A percentile compares a stretch with the other conserved stretches of the same genome.
These are phyloP conservation scores for Maniola hyperantus DNA, from an alignment of 2,888 invertebrate species.

Conservation along the genomic window DNA sequence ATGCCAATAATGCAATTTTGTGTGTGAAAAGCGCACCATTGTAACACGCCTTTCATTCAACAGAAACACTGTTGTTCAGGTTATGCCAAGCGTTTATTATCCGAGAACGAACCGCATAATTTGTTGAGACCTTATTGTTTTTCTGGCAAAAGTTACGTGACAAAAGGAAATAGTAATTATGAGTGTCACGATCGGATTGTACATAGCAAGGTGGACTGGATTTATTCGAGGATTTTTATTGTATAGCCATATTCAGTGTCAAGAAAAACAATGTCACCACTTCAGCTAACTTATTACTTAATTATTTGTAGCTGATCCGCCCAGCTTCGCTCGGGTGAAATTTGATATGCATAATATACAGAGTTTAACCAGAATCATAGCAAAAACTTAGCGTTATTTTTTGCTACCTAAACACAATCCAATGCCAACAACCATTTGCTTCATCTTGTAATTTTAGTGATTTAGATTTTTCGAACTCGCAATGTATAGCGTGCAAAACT, in stretches of 20 bases:
- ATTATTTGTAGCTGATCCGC: neutral
- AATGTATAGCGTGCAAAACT: too few species aligned
- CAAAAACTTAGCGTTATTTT: too few species aligned
- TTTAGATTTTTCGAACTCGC: too few species aligned
- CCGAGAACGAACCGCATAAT: neutral
- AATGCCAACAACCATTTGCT: too few species aligned
- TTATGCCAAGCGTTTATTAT: slow-evolving; percentile 22
- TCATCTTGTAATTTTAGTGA: too few species aligned
- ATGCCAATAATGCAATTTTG: slow-evolving; percentile 11
- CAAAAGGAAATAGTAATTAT: slow-evolving; percentile 53
- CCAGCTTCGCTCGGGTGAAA: neutral
- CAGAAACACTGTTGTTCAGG: slow-evolving; percentile 12
- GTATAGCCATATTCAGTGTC: slow-evolving; percentile 15
- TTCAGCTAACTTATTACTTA: too few species aligned
- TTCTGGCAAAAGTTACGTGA: slow-evolving; percentile 49
- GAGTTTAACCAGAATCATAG: too few species aligned
- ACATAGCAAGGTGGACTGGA: neutral
- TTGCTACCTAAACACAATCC: too few species aligned
- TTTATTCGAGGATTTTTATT: neutral
- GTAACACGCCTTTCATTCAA: slow-evolving; percentile 19
- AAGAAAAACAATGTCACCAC: slow-evolving; percentile 40
- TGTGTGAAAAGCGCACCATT: slow-evolving; percentile 17
- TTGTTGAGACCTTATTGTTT: slow-evolving; percentile 25
- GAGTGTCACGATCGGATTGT: slow-evolving; percentile 44
- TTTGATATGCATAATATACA: too few species aligned